Percentiles rank a stretch among this genome's conserved stretches.
These are phyloP conservation scores for Calameuta filiformis DNA, from an alignment of 2,888 invertebrate genomes.

Conservation along the genomic window DNA sequence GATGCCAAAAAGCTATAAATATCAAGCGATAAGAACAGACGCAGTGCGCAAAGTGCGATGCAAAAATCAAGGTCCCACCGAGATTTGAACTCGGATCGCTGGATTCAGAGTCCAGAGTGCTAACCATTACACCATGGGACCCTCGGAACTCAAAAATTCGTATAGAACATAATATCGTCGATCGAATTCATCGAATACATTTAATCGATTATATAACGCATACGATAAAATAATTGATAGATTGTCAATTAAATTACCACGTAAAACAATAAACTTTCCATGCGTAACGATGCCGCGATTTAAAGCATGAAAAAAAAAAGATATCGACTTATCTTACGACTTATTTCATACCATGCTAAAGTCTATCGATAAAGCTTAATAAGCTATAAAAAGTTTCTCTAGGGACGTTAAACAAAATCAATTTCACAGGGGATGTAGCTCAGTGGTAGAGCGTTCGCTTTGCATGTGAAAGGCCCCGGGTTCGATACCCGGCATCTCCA, in stretches of 20 bases:
- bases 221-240: neutral
- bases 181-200: neutral
- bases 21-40: neutral
- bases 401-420: neutral
- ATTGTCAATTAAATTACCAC: neutral
- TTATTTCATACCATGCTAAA: neutral
- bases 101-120: conserved; percentile 28
- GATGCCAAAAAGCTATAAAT: neutral
- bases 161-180: neutral
- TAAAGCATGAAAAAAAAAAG: neutral
- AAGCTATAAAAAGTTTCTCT: neutral
- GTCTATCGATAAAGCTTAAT: neutral
- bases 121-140: conserved; percentile 26
- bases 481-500: conserved; percentile 98
- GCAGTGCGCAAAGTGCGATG: neutral
- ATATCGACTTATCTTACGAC: neutral
- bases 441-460: conserved; percentile 99
- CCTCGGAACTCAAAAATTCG: neutral
- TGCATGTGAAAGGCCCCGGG: conserved; percentile 99
- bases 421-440: conserved; percentile 83
- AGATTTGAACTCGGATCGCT: conserved; percentile 27
- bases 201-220: neutral
- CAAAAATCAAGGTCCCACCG: conserved; percentile 18
- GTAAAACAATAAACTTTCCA: neutral
- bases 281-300: neutral